These are phyloP conservation scores for Morone saxatilis DNA, from an alignment of 2,113 vertebrate species.

Conservation along the genomic window DNA sequence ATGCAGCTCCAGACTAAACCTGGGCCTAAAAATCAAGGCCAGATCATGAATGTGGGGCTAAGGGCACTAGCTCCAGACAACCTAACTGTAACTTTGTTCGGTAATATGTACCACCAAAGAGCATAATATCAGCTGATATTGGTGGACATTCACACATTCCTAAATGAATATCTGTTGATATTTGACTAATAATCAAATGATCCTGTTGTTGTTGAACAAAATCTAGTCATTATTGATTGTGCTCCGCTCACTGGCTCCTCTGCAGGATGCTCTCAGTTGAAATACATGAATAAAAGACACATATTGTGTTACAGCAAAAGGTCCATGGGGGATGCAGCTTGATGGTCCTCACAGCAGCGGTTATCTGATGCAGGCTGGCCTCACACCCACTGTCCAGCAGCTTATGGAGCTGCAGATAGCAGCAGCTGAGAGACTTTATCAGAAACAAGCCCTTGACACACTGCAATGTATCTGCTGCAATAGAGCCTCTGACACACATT, in stretches of 20 bases:
- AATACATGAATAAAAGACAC: not conserved
- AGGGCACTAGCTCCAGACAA: too few species aligned
- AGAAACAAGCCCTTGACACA: not conserved
- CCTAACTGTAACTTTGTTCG: too few species aligned
- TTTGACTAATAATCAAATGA: too few species aligned
- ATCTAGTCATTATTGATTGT: too few species aligned
- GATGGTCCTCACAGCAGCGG: not conserved
- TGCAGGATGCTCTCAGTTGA: not conserved
- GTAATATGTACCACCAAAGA: too few species aligned
- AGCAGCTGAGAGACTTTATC: conserved; percentile 40
- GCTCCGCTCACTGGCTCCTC: not conserved
- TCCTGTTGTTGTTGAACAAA: too few species aligned
- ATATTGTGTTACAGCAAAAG: not conserved
- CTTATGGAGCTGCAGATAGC: conserved; percentile 57
- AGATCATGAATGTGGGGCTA: too few species aligned
- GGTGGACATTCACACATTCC: too few species aligned
- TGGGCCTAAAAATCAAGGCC: too few species aligned
- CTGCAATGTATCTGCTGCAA: not conserved
- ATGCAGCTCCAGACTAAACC: too few species aligned
- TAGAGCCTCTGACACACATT: not conserved
- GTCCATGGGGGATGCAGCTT: not conserved
- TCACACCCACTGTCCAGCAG: conserved; percentile 23
- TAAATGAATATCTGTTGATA: too few species aligned
- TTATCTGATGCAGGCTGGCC: conserved; percentile 25
- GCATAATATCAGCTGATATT: too few species aligned